A percentile compares a stretch with the other conserved stretches of the same genome.
Conservation (phyloP, 2,113 vertebrate species). For the Psammodynastes pulverulentus region DNA sequence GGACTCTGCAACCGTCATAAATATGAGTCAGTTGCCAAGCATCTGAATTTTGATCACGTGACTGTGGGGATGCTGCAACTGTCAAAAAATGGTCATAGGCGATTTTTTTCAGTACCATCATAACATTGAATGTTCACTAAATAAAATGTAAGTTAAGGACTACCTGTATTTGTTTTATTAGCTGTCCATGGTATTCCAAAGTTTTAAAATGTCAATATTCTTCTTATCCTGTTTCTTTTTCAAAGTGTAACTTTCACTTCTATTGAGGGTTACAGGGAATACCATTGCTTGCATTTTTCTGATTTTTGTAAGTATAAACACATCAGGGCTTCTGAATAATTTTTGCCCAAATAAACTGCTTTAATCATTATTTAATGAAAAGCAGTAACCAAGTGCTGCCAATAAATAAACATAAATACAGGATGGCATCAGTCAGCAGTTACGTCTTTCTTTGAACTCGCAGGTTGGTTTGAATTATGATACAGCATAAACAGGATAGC, state of each 20-base stretch:
- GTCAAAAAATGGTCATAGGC: neutral
- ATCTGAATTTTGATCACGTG: neutral
- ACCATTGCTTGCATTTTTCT: neutral
- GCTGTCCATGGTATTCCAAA: neutral
- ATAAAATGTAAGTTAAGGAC: neutral
- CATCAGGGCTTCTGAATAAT: neutral
- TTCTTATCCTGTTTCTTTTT: neutral
- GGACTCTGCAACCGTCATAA: neutral
- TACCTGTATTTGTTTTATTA: neutral
- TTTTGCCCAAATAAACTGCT: neutral
- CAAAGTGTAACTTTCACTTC: neutral
- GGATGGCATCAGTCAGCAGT: neutral
- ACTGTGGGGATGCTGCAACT: neutral
- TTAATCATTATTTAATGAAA: neutral
- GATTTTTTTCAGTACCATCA: neutral
- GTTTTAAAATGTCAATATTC: neutral
- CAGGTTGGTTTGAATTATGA: neutral
- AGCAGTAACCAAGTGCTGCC: neutral
- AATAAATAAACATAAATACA: neutral
- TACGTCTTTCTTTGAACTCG: neutral
- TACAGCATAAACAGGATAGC: neutral
- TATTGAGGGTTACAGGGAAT: neutral
- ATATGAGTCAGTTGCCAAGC: neutral
- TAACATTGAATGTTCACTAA: neutral
- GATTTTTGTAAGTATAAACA: neutral